Base-by-base conservation (phyloP, 2,888 invertebrate genomes). In the Chrysolina oricalcia region DNA sequence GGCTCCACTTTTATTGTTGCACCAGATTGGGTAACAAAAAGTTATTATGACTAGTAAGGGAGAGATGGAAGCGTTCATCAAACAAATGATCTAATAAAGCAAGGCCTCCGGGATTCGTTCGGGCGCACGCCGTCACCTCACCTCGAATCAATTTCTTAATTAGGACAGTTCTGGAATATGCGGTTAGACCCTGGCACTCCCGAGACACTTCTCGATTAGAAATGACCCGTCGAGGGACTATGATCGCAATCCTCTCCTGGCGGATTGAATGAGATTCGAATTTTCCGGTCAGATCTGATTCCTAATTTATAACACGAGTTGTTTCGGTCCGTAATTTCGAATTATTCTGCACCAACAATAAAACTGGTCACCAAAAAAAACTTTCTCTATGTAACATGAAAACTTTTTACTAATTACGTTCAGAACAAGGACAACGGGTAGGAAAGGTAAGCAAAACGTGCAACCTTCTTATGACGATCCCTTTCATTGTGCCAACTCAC, bases 111-210 rank as follows among this genome's bases (percentile, higher is more conserved):
- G 53, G 19, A 53, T 11, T 21, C 13, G 53, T 11, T 19, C 53
- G 21, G 21, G 53, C 11, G 19, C 19, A 53, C 53, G 21, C 21
- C 21, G 53, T 53, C 53, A 19, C 53, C 53, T 53, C 53, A 53
- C 53, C 53, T 53, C 53, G 21, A 53, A 53, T 53, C 53, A 53
- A 53, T 53, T 53, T 53, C 53, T 53, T 53, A 53, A 53, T 53
- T 53, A 53, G 53, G 53, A 53, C 23, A 10, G 21, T 21, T 53
- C 53, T 53, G 53, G 53, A 21, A 53, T 53, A 21, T 53, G 53
- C 53, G 53, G 53, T 53, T 53, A 11, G 21, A 53, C 13, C 53
- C 53, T 1, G 53, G 53, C 53, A 15, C 19, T 17, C 53, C 53
- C 53, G 53, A 53, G 53, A 53, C 53, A 53, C 21, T 53, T 53